phyloP scores from a whole-genome alignment of 1,140 invertebrate species.

The Drosophila albomicans region DNA sequence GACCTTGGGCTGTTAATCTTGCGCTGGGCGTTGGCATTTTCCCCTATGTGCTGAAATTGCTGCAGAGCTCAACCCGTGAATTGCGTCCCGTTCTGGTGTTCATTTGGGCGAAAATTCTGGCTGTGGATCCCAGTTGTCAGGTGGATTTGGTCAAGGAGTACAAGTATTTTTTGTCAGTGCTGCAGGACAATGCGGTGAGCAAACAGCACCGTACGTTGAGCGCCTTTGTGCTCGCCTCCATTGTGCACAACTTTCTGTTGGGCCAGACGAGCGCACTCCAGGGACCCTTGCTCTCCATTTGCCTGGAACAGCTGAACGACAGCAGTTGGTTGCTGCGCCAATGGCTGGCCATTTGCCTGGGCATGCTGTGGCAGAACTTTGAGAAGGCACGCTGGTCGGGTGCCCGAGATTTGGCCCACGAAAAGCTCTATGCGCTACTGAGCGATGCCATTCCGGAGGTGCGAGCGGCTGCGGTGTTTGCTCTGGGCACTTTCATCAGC shows the following conservation, averaged over 20 bases:
- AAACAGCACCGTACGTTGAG: constrained; percentile 94
- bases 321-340: constrained; percentile 90
- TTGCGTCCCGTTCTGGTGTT: constrained; percentile 97
- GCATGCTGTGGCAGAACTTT: constrained; percentile 97
- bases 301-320: constrained; percentile 91
- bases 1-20: constrained; percentile 98
- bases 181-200: constrained; percentile 93
- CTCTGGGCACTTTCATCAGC: constrained; percentile 96
- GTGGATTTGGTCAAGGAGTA: constrained; percentile 98
- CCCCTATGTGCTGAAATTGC: constrained; percentile 98
- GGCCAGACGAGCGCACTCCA: constrained; percentile 95
- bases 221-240: constrained; percentile 95
- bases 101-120: constrained; percentile 99
- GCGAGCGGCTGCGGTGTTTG: constrained; percentile 95
- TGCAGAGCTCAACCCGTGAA: constrained; percentile 97
- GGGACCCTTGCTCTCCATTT: constrained; percentile 94
- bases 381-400: constrained; percentile 98
- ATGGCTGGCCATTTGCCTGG: constrained; percentile 96
- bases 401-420: constrained; percentile 97
- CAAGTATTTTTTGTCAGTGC: constrained; percentile 96
- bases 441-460: constrained; percentile 94
- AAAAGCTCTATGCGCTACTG: constrained; percentile 94
- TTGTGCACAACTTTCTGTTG: constrained; percentile 94
- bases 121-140: constrained; percentile 98
- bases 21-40: constrained; percentile 99